Evolutionary conservation across 2,888 invertebrate species (phyloP).

Genomic region (Hymenopus coronatus): DNA sequence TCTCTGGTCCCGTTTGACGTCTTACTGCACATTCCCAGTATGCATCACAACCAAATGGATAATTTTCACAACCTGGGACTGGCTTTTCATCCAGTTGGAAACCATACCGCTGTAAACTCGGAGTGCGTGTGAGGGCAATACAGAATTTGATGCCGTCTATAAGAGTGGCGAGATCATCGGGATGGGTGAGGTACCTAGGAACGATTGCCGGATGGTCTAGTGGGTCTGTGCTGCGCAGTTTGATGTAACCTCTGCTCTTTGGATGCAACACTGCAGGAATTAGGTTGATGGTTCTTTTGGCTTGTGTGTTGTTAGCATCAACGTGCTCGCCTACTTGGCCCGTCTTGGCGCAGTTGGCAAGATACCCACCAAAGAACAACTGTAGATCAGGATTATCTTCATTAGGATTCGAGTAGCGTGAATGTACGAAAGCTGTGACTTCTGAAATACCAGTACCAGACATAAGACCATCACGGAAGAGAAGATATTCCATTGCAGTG

Average conservation of each 20-base stretch:
- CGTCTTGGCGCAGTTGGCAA: conserved; percentile 81
- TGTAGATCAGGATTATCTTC: conserved; percentile 82
- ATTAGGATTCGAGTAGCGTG: conserved; percentile 70
- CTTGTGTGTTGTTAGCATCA: conserved; percentile 1
- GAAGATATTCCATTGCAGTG: conserved; percentile 85
- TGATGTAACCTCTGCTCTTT: conserved; percentile 71
- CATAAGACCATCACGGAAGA: conserved; percentile 86
- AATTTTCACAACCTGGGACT: conserved; percentile 69
- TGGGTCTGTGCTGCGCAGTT: conserved; percentile 67
- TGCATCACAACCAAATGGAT: conserved; percentile 65
- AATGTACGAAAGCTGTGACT: conserved; percentile 79
- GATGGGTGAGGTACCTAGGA: conserved; percentile 75
- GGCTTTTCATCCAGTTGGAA: conserved; percentile 72
- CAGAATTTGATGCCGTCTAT: conserved; percentile 82
- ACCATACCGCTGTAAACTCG: conserved; percentile 59
- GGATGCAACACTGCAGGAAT: conserved; percentile 83
- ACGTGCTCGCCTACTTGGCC: conserved; percentile 75
- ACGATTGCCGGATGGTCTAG: conserved; percentile 78
- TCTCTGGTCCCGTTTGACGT: conserved; percentile 60
- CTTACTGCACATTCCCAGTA: conserved; percentile 62
- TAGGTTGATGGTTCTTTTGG: conserved; percentile 61
- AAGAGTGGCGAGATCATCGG: conserved; percentile 74
- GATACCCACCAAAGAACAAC: conserved; percentile 80
- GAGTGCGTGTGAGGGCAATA: conserved; percentile 67
- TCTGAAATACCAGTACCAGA: conserved; percentile 85